Base-by-base conservation (phyloP, 30 jellyfish, hydroid and myxozoan species). In the Pseudorhiza aurosa region DNA sequence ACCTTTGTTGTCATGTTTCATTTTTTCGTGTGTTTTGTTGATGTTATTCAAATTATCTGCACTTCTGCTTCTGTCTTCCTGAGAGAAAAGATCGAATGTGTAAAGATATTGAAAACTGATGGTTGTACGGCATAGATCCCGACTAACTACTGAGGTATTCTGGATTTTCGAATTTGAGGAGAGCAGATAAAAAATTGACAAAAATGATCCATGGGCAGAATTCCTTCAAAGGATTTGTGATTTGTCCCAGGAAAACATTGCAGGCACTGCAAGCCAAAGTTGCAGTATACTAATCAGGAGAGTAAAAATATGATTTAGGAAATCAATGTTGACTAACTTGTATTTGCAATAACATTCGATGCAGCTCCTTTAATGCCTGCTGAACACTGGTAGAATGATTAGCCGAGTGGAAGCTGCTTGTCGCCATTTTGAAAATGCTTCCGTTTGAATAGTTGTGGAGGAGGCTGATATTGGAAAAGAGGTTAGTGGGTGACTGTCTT, bases 11-110 rank as follows among this genome's bases (percentile, higher is more conserved):
- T 93, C 97, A 75, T 93, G 85, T 58, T 78, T 96, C 97, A 93
- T 92, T 58, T 92, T 92, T 55, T 92, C 98, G 46, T 92, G 98
- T 39, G 98, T 92, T 72, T 92, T 92, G 85, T 92, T 92, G 0
- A 92, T 92, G 46, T 92, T 92, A n/a, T 53, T 42, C 53, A 92
- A 60, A 62, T 92, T 92, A 33, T 92, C 98, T 1, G 93, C 95
- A 72, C 91, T 92, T 33, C 98, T 76, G 88, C 57, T 80, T 47
- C 98, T 62, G 39, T 92, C 98, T 33, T 92, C 98, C 95, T 92
- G 72, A 3, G 59, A 53, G 28, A 36, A 64, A 39, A n/a, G n/a
- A n/a, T n/a, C n/a, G n/a, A n/a, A n/a, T n/a, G n/a, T n/a, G n/a
- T n/a, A n/a, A n/a, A n/a, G n/a, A n/a, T n/a, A n/a, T n/a, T n/a